Base-by-base conservation (phyloP, 2,113 vertebrate species). In the Aphelocoma coerulescens region DNA sequence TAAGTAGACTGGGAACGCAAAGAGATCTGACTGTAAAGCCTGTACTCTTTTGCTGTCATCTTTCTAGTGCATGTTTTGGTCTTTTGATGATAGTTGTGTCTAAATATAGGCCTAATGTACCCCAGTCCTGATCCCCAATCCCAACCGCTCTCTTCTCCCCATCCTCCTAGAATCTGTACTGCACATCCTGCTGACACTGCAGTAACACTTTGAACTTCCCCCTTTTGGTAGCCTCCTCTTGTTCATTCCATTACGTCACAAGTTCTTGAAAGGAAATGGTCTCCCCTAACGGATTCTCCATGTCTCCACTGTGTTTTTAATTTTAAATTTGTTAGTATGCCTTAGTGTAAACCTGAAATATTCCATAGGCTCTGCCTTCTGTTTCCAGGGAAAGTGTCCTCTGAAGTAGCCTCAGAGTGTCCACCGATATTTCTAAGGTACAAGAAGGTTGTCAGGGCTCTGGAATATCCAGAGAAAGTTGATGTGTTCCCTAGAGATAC, bases 181-280 rank as follows among this genome's bases (percentile, higher is more conserved):
- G 7, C 7, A 24, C 12, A 11, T 61, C 51, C 61, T 0, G 0
- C 28, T 37, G 68, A 28, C 8, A 1, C 26, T 63, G 46, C 23
- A 23, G 20, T 10, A 76, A 39, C 15, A 8, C 22, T 67, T 82
- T 35, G 13, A 49, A 51, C 15, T 77, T 86, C 22, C 22, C 6
- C 54, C 52, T 55, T 81, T 54, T n/a, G 11, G 23, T 27, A 27
- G 4, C 23, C 23, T 30, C 5, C 6, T 49, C 51, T 37, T 67
- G 7, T 44, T 16, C 2, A 21, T 27, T 85, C 32, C 21, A 8
- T 48, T 39, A 14, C 30, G 9, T 23, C 32, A 66, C 6, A 54
- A 67, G n/a, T n/a, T 65, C 39, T 33, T 84, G 55, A 75, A 80
- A 62, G 1, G 14, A 30, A 39, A 39, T 43, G 2, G 27, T 69